Evolutionary conservation across 1,140 invertebrate genomes (phyloP), one percentile per base, ranked within the genome.

Genomic region (Hypsibius dujardini): DNA sequence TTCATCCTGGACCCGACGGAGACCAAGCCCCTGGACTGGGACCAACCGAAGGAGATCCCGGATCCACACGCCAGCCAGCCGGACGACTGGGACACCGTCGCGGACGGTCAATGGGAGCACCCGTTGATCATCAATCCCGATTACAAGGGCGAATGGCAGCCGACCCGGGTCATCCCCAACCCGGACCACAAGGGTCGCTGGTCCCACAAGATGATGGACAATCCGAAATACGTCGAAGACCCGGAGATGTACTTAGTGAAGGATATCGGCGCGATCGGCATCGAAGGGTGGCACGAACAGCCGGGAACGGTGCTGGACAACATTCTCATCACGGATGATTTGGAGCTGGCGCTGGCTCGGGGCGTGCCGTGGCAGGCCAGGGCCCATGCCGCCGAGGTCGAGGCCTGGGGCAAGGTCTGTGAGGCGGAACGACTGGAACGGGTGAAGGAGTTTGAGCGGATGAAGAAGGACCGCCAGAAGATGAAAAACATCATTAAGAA

Each of bases 31-130:
- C 69, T 59, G 56, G 69, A 72, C 47, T 74, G 72, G 71, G 71
- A 74, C 45, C 46, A 70, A 59, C 73, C 70, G 67, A 59, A 74
- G 59, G 46, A 67, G 40, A 72, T 75, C 59, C 69, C 79, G 75
- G 80, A 81, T 74, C 80, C 80, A 47, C 76, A 79, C 56, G 79
- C 79, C 15, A 80, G 78, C 72, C 81, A 81, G 75, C 80, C 80
- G 56, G 79, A 80, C 46, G 80, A 81, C 71, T 81, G 79, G 79
- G 79, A 80, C 75, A 80, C 81, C 76, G 80, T 81, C 72, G 79
- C 80, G 77, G 80, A 81, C 74, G 80, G 80, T n/a, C 79, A 81
- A 77, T 81, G 80, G 80, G 80, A 81, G 75, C 79, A 80, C 72
- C 79, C 80, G 70, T 77, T 78, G 77, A 79, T 81, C 74, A 78